Base-by-base conservation (phyloP, 2,797 vertebrate species). In the Emys orbicularis region DNA sequence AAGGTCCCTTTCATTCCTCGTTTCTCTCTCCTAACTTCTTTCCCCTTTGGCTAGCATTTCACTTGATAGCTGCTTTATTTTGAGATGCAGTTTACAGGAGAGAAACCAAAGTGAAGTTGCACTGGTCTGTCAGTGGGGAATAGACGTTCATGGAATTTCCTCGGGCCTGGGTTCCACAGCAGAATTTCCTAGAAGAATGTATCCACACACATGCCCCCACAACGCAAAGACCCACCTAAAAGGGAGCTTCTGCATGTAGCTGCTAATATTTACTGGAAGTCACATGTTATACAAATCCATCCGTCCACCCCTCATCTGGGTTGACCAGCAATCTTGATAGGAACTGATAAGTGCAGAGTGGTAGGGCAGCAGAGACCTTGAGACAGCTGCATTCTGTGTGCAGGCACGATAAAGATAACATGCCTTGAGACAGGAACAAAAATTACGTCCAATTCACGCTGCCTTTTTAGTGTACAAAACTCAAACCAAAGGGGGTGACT, bases 101-200 rank as follows among this genome's bases (percentile, higher is more conserved):
- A 19, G 29, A 47, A 82, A 54, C 37, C 9, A 59, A 82, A 82
- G 11, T 19, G 37, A 19, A 44, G 54, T 57, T 57, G 49, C 31
- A 6, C 52, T 19, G 79, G 52, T 57, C 54, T 18, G 27, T 57
- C 53, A 4, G 41, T 12, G 54, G 54, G 27, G 49, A 44, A 41
- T 16, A 5, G 19, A n/a, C 4, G 2, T 15, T 91, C 0, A 0
- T 3, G 83, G 65, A 21, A 2, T 27, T 74, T 44, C 11, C 72
- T 74, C 1, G 4, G 25, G 37, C 37, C 11, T 25, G 10, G 41
- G 37, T 74, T 44, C 41, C 41, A 44, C 19, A 7, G 72, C 37
- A 47, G 72, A 68, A 68, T 74, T 74, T 74, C 41, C 37, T 77
- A 13, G 27, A 47, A 29, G 74, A 44, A 76, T 44, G 44, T 27